Percentiles rank a stretch among this genome's conserved stretches.
These are phyloP conservation scores for Pipa parva DNA, from an alignment of 2,113 vertebrate species.

Conservation along the genomic window DNA sequence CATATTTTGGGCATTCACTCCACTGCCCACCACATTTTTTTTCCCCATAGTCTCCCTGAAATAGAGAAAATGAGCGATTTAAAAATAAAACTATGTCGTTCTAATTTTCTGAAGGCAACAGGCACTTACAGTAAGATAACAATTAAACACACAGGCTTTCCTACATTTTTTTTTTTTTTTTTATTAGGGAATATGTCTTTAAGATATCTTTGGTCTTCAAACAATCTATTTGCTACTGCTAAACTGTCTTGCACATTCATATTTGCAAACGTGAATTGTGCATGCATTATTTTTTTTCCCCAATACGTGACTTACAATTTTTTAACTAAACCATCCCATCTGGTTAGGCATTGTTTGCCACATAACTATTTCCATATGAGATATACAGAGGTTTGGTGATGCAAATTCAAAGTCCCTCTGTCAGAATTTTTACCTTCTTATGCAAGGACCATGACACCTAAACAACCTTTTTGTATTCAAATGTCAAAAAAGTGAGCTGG, in stretches of 20 bases:
- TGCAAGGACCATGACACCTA: conserved; percentile 52
- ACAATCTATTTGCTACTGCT: conserved; percentile 65
- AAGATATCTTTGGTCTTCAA: conserved; percentile 94
- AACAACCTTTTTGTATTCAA: conserved; percentile 57
- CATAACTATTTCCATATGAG: conserved; percentile 57
- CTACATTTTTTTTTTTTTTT: conserved; percentile 61
- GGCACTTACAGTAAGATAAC: conserved; percentile 84
- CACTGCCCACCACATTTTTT: conserved; percentile 74
- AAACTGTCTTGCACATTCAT: conserved; percentile 58
- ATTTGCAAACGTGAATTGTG: conserved; percentile 62
- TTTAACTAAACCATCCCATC: conserved; percentile 47
- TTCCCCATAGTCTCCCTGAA: conserved; percentile 71
- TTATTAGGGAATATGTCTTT: conserved; percentile 69
- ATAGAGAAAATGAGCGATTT: conserved; percentile 66
- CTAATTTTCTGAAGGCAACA: conserved; percentile 75
- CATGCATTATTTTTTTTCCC: too few species aligned
- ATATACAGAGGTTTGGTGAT: conserved; percentile 54
- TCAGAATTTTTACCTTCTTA: conserved; percentile 47
- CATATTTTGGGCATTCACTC: conserved; percentile 69
- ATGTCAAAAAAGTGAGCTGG: conserved; percentile 71
- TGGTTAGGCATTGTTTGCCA: conserved; percentile 54
- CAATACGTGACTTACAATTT: conserved; percentile 49
- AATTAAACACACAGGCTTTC: conserved; percentile 83
- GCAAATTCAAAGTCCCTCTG: conserved; percentile 47
- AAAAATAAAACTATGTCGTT: conserved; percentile 70